Base-by-base conservation (phyloP, 2,888 invertebrate species). In the Amphipyra tragopoginis region DNA sequence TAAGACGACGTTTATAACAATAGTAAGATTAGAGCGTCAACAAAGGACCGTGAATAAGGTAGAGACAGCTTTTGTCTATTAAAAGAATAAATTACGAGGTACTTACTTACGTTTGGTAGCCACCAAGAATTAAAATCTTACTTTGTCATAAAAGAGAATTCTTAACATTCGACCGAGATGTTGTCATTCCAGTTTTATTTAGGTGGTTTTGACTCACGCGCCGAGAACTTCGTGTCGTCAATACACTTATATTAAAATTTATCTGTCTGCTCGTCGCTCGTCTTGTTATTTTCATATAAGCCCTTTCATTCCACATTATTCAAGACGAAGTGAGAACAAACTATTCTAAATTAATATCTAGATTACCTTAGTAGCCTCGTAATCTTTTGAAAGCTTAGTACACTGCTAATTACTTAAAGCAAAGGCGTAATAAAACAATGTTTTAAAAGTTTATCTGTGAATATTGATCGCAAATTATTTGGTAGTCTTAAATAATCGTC, bases 21-120 rank as follows among this genome's bases (percentile, higher is more conserved):
- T 62, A 60, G 49, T 52, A 62, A 74, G 72, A 76, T 76, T 74
- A 67, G 51, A 39, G 59, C 64, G 53, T 59, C 67, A 75, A 79
- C 74, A 77, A 77, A 76, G 45, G 55, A 56, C 42, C 45, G 21
- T 15, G 33, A 59, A 53, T 53, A 48, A 49, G 43, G 26, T 39
- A 44, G 42, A 60, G 42, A 49, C 59, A 69, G 65, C 65, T 59
- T 72, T 77, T 79, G 65, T 75, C 53, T 64, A 65, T 62, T 64
- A 62, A 50, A 59, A 66, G 40, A 68, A 66, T 58, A 42, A 65
- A 64, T 70, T 55, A 61, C 39, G 51, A 67, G 44, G 59, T 21
- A 21, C 1, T 2, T 36, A 57, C 55, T 50, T 15, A 15, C 61
- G 44, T 51, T 64, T 55, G 45, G 14, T 14, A 42, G 21, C 6